A percentile compares a stretch with the other conserved stretches of the same genome.
Conservation (phyloP, 2,797 vertebrate genomes). For the Calcarius lapponicus region DNA sequence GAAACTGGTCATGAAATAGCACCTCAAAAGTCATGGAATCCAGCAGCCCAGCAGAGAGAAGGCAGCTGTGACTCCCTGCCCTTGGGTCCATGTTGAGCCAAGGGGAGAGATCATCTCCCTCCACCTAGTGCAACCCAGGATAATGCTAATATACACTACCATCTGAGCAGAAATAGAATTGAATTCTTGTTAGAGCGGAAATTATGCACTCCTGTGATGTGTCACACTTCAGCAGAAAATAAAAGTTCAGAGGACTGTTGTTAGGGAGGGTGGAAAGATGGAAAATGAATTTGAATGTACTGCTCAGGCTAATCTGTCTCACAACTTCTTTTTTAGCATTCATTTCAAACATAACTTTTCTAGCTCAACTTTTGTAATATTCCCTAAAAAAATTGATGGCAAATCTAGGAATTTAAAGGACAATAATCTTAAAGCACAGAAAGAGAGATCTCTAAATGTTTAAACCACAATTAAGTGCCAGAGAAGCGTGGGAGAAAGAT, state of each 20-base stretch:
- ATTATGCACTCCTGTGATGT: background rate
- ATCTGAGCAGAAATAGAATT: background rate
- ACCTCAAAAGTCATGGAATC: background rate
- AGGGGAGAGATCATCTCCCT: background rate
- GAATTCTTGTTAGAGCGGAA: background rate
- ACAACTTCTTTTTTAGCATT: background rate
- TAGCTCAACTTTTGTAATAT: background rate
- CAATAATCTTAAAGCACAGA: background rate
- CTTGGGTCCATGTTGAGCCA: background rate
- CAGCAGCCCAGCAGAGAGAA: background rate
- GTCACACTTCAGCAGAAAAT: background rate
- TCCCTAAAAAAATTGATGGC: background rate
- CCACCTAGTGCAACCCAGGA: background rate
- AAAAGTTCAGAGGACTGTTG: background rate
- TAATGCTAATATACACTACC: background rate
- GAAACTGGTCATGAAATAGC: background rate
- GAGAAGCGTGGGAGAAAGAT: background rate
- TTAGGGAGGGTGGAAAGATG: background rate
- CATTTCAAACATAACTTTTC: background rate
- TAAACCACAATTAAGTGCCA: background rate
- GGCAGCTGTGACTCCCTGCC: background rate
- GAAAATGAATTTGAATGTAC: background rate
- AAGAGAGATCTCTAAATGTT: background rate
- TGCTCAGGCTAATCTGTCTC: background rate
- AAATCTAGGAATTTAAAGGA: background rate